Conservation (phyloP, 2,113 vertebrate genomes). For the Nycticebus coucang region DNA sequence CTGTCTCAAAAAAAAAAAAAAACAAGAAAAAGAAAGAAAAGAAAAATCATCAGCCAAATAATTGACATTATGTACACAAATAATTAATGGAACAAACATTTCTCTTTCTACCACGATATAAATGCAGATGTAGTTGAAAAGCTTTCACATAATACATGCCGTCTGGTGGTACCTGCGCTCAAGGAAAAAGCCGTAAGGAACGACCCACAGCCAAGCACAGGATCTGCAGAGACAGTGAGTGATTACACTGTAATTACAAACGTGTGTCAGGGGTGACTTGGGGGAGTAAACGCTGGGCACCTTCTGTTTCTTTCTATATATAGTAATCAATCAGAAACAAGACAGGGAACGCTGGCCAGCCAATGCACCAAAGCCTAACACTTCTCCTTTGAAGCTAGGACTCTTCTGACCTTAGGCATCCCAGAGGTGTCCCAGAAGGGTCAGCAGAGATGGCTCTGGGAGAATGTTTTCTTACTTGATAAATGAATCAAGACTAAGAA, state of each 20-base stretch:
- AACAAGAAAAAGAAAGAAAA: neutral
- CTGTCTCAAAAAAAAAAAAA: too few relatives aligned
- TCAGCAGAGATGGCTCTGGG: neutral
- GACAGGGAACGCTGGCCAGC: conserved; percentile 31
- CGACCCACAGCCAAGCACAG: neutral
- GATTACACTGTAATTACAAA: conserved; percentile 1
- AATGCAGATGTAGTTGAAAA: neutral
- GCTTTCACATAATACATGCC: neutral
- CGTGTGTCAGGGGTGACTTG: neutral
- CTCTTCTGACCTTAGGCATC: neutral
- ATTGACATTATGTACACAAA: neutral
- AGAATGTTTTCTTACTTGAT: conserved; percentile 15
- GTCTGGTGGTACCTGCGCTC: neutral
- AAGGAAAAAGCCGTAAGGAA: neutral
- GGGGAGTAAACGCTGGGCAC: neutral
- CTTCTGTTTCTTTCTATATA: conserved; percentile 39
- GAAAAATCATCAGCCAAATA: neutral
- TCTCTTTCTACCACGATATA: neutral
- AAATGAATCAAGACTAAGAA: conserved; percentile 27
- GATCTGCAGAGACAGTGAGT: neutral
- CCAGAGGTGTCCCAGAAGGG: neutral
- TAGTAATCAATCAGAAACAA: conserved; percentile 65
- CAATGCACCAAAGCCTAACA: neutral
- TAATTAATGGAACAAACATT: neutral
- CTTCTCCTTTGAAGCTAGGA: conserved; percentile 71